phyloP scores from a whole-genome alignment of 2,113 vertebrate genomes.

The Scytalopus superciliaris region DNA sequence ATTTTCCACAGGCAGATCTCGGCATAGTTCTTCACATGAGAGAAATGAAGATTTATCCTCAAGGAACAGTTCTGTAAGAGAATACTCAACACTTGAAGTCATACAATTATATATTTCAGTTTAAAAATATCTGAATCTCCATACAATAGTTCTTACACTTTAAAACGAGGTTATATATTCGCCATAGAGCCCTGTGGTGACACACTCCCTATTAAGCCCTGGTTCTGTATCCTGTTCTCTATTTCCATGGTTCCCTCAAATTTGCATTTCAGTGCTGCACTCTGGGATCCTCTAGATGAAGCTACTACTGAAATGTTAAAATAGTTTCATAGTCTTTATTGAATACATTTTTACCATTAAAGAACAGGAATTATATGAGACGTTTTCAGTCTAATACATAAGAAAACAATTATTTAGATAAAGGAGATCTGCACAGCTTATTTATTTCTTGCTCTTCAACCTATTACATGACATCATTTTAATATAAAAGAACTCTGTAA shows the following conservation, averaged over 20 bases:
- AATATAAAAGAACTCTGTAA: constrained; percentile 52
- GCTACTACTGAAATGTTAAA: neutral
- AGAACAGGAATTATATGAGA: neutral
- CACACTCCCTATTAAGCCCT: neutral
- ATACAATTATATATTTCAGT: neutral
- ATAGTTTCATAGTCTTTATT: neutral
- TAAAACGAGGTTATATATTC: neutral
- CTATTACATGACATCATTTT: constrained; percentile 64
- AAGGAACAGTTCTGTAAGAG: neutral
- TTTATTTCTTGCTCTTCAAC: constrained; percentile 60
- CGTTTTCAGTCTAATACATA: neutral
- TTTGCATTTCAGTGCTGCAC: neutral
- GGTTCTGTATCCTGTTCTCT: neutral
- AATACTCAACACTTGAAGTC: neutral
- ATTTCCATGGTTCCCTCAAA: neutral
- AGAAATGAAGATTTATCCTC: constrained; percentile 12
- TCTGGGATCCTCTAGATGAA: neutral
- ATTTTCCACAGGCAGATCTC: neutral
- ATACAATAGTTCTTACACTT: neutral
- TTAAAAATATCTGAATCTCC: neutral
- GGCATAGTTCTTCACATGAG: neutral
- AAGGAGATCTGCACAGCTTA: constrained; percentile 21
- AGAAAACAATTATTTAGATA: constrained; percentile 57
- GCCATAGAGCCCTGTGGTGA: neutral
- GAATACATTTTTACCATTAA: neutral